Percentiles rank a stretch among this genome's conserved stretches.
Evolutionary conservation across 2,113 vertebrate species (phyloP).

Genomic region (Indicator indicator): DNA sequence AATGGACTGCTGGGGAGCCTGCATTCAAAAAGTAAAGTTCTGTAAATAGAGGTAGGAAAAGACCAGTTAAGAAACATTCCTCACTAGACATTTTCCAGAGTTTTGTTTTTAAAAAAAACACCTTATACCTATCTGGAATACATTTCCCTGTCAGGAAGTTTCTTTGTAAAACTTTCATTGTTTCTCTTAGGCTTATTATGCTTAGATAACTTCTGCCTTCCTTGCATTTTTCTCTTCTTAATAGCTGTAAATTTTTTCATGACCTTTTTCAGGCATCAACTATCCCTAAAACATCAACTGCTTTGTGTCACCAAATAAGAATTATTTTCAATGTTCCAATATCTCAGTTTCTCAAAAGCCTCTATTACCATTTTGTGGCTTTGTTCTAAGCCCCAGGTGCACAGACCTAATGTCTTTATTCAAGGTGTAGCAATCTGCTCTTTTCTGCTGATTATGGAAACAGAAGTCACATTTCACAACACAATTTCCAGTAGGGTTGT

Average conservation of each 20-base stretch:
- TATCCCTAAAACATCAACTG: background rate
- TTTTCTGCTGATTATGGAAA: background rate
- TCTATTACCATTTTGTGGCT: background rate
- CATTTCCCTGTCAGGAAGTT: background rate
- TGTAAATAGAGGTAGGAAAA: too few relatives aligned
- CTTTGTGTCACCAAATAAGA: background rate
- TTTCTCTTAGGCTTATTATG: background rate
- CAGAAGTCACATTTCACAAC: background rate
- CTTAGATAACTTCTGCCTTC: background rate
- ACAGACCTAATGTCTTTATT: background rate
- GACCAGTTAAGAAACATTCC: background rate
- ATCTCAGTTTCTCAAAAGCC: background rate
- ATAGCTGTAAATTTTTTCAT: background rate
- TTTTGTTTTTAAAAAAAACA: background rate
- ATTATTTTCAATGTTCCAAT: background rate
- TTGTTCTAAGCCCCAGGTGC: background rate
- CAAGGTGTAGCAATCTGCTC: background rate
- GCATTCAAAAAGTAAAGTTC: background rate
- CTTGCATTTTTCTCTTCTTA: background rate
- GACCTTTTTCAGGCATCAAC: background rate
- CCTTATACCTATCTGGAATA: background rate
- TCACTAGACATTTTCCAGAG: background rate
- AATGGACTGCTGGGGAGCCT: background rate
- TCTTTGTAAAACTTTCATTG: background rate
- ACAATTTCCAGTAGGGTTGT: background rate